Evolutionary conservation across 2,888 invertebrate genomes (phyloP).

Genomic region (Busseola fusca): DNA sequence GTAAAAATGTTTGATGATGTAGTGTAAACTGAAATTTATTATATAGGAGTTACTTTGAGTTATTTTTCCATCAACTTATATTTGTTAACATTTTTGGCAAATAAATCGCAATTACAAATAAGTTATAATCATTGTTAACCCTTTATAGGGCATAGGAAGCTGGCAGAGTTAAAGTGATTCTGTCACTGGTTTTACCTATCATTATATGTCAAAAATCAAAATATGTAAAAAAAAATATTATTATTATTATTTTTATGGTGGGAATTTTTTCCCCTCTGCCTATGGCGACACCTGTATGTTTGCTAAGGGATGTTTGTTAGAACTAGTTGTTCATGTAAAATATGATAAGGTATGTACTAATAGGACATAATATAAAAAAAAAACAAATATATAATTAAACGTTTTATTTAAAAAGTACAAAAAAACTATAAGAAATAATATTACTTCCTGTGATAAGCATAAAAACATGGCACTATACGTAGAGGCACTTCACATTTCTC

Average conservation of each 20-base stretch:
- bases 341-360: conserved; percentile 31
- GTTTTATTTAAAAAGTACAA: conserved; percentile 1
- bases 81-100: too few species aligned
- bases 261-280: conserved; percentile 30
- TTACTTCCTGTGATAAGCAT: conserved; percentile 30
- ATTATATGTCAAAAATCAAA: conserved; percentile 30
- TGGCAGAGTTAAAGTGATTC: conserved; percentile 34
- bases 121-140: too few species aligned
- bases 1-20: too few species aligned
- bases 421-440: conserved; percentile 32
- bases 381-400: conserved; percentile 18
- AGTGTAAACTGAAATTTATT: too few species aligned
- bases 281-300: conserved; percentile 32
- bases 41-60: too few species aligned
- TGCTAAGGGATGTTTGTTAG: conserved; percentile 29
- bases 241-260: conserved; percentile 23
- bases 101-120: too few species aligned
- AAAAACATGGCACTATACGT: conserved; percentile 42
- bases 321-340: conserved; percentile 33
- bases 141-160: conserved; percentile 19
- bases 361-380: conserved; percentile 29
- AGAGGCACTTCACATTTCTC: conserved; percentile 38
- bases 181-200: conserved; percentile 31
- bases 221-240: conserved; percentile 15
- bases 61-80: too few species aligned